Evolutionary conservation across 2,797 vertebrate genomes (phyloP), one percentile per base, ranked within the genome.

Genomic region (Cuniculus paca): DNA sequence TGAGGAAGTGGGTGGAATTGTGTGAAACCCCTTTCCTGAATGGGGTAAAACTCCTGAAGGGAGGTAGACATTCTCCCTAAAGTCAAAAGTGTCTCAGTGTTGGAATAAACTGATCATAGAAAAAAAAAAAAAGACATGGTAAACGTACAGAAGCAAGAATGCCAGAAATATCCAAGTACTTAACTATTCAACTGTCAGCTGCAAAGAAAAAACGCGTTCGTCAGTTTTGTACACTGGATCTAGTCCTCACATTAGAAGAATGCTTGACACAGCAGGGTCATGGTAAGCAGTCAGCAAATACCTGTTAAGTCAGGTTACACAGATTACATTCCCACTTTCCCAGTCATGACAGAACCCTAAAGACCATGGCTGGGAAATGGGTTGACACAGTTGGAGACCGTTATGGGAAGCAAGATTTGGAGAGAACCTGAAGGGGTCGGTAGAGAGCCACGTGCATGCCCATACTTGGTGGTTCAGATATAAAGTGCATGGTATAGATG

Each of bases 361-460:
- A 6, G 87, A 13, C 50, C 74, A 6, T 1, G 2, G 60, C 36
- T 54, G 58, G 36, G 74, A 63, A 58, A 28, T 19, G 22, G n/a
- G 14, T 2, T 52, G 42, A 48, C n/a, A 61, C 42, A 48, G 34
- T 6, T 60, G 28, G 65, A 68, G 11, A 68, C n/a, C n/a, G 56
- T 61, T 26, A 12, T 7, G 39, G 60, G 56, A 68, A 36, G 58
- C 14, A 20, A 36, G 42, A 36, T 28, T 70, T 80, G 54, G 56
- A 28, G 5, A 74, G 16, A 50, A 39, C 54, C 61, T 31, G 84
- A 79, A 75, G 56, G 26, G 39, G 16, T 1, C 31, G 39, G 52
- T 17, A 52, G 63, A 72, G 60, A 56, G 24, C 11, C 20, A 0
- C 13, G 13, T 8, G 12, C 24, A 11, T 0, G 0, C 17, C 0